These are phyloP conservation scores for Watsonalla binaria DNA, from an alignment of 2,888 invertebrate species.

Conservation along the genomic window DNA sequence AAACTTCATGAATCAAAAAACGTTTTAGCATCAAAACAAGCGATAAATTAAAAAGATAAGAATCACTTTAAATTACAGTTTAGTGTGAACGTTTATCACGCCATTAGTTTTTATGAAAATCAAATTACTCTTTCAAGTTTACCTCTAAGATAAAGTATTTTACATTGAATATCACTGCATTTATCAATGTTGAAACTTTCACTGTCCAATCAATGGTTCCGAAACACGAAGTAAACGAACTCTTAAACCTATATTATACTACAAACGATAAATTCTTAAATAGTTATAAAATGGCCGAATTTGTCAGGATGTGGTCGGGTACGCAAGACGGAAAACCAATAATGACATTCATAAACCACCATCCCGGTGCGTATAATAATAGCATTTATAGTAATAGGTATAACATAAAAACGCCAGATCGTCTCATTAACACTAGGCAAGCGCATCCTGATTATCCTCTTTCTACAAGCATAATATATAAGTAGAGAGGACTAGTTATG, in stretches of 20 bases:
- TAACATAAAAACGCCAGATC: too few species aligned
- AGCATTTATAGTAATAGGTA: neutral
- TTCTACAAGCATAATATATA: too few species aligned
- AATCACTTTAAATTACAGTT: conserved; percentile 1
- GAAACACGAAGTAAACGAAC: too few species aligned
- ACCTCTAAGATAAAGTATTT: neutral
- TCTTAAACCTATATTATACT: too few species aligned
- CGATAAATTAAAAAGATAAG: conserved; percentile 10
- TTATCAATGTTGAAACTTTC: too few species aligned
- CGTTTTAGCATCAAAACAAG: conserved; percentile 9
- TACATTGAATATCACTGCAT: neutral
- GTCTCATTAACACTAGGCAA: too few species aligned
- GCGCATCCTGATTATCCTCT: too few species aligned
- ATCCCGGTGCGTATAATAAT: neutral
- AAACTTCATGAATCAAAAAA: conserved; percentile 4
- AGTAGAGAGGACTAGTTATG: too few species aligned
- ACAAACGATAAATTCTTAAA: neutral
- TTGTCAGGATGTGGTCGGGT: neutral
- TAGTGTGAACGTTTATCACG: neutral
- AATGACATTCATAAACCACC: neutral
- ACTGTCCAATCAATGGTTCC: too few species aligned
- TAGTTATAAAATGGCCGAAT: neutral
- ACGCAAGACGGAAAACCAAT: conserved; percentile 1
- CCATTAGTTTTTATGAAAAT: conserved; percentile 1
- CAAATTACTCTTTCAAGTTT: neutral